These are phyloP conservation scores for Melinaea marsaeus DNA, from an alignment of 2,888 invertebrate species.

Conservation along the genomic window DNA sequence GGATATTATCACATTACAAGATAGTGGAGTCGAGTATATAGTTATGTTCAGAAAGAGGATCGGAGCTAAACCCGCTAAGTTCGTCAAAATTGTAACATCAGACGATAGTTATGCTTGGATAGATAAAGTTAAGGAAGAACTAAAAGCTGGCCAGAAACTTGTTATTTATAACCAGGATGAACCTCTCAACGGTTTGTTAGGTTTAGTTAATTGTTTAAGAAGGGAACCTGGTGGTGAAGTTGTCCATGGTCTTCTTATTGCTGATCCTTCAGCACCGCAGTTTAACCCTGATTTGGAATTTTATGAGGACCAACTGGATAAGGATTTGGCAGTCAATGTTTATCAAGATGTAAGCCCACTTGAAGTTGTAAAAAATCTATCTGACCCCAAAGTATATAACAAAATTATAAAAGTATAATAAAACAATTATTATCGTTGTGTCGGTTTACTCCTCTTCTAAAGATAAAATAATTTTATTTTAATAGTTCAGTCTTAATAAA, in stretches of 20 bases:
- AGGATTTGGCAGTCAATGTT: constrained; percentile 89
- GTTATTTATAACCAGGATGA: constrained; percentile 83
- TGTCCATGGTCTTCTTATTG: constrained; percentile 80
- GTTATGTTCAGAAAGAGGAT: constrained; percentile 74
- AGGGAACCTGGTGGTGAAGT: constrained; percentile 86
- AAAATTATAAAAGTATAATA: not conserved
- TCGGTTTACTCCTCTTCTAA: no score
- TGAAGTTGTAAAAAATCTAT: not conserved
- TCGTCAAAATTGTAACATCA: constrained; percentile 61
- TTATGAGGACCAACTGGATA: constrained; percentile 81
- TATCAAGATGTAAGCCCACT: constrained; percentile 75
- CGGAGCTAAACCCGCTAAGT: constrained; percentile 64
- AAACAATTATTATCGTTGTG: no score
- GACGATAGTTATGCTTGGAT: constrained; percentile 74
- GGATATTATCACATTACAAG: constrained; percentile 70
- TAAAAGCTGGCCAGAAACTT: constrained; percentile 69
- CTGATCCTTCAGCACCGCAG: constrained; percentile 79
- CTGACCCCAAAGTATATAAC: not conserved
- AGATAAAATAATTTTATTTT: no score
- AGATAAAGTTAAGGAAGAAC: constrained; percentile 65
- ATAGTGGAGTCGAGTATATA: constrained; percentile 72
- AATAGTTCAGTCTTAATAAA: not conserved
- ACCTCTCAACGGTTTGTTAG: constrained; percentile 87
- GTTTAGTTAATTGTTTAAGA: constrained; percentile 91
- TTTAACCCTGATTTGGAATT: constrained; percentile 82